phyloP scores from a whole-genome alignment of 2,113 vertebrate species.

The Procavia capensis region DNA sequence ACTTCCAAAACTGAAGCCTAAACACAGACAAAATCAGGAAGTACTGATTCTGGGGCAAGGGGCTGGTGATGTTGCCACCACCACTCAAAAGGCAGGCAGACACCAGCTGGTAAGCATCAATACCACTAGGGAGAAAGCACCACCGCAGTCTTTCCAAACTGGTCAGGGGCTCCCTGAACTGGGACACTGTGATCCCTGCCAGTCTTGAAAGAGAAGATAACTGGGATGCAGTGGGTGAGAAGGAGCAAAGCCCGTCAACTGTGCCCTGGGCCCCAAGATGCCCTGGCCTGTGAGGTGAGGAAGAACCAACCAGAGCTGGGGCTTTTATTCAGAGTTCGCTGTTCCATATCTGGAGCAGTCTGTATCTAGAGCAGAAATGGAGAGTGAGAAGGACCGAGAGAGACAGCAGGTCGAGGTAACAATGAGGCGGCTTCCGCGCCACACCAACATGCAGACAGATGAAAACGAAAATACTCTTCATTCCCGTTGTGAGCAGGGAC shows the following conservation, averaged over 20 bases:
- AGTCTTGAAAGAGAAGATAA: background rate
- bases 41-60: background rate
- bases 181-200: background rate
- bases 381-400: background rate
- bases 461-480: background rate
- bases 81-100: background rate
- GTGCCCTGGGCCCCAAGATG: background rate
- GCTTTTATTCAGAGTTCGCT: background rate
- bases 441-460: background rate
- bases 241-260: background rate
- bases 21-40: background rate
- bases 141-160: background rate
- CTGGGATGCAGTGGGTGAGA: fast-evolving
- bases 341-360: too few relatives aligned
- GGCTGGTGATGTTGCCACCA: background rate
- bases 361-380: background rate
- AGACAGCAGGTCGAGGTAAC: background rate
- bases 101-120: background rate
- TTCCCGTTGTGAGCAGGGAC: background rate
- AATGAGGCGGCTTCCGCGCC: background rate
- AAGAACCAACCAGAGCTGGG: background rate
- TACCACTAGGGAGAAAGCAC: background rate
- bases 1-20: background rate
- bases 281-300: background rate
- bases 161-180: background rate